Evolutionary conservation across 1,140 invertebrate species (phyloP), one percentile per base, ranked within the genome.

Genomic region (Potamilus streckersoni): DNA sequence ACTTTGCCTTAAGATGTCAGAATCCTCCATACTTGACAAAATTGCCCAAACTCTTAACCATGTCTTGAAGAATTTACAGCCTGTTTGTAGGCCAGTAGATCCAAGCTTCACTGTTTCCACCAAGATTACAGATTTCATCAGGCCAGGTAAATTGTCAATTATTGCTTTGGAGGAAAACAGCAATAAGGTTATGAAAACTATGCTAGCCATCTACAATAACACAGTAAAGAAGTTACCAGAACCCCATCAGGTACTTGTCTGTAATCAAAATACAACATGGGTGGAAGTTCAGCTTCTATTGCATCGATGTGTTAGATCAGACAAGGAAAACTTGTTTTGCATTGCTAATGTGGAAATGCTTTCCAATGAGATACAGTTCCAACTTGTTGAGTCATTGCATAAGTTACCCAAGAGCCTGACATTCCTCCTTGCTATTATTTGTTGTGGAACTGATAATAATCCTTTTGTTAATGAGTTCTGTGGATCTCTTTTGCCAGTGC

Each of bases 281-380:
- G 74, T 82, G 61, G 80, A 83, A 69, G 65, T 83, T n/a, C 19
- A 64, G 17, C 20, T 83, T 15, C 15, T 82, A 5, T 15, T 83
- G 2, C 61, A 73, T 6, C 64, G 80, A 49, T 80, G 80, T 71
- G 65, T 73, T 4, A 19, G 55, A 59, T n/a, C 58, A 13, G 38
- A 49, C 38, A 49, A 8, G 38, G 20, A 5, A 23, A 58, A 63
- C 20, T 55, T 83, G 4, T 82, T 71, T 69, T 78, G 79, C 59
- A 69, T 83, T 60, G 79, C 68, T 61, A 80, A 83, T 73, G 69
- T 82, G 13, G 80, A 82, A 74, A 58, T 65, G 23, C 64, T 82
- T 13, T 23, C 73, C 49, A 74, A 70, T 63, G 68, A 79, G 27
- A 20, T 79, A 2, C 79, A 79, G 61, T 72, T 74, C 62, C 56